A percentile compares a stretch with the other conserved stretches of the same genome.
Conservation (phyloP, 2,797 vertebrate species). For the Pseudochaenichthys georgianus region DNA sequence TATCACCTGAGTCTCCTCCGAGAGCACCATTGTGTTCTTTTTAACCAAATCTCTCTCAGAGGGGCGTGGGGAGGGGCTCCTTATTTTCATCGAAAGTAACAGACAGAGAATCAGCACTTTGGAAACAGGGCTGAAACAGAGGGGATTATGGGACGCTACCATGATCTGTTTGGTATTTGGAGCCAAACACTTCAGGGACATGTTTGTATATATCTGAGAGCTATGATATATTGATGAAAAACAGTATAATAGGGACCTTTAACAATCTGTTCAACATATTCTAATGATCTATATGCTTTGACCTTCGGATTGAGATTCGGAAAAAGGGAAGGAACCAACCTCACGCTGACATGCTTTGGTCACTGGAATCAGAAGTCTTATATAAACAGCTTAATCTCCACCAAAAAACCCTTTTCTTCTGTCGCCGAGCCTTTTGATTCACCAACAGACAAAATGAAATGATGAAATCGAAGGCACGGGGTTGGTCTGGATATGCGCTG, state of each 20-base stretch:
- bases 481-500: conserved; percentile 57
- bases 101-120: too few species aligned
- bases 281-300: neutral
- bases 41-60: too few species aligned
- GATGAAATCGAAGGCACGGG: conserved; percentile 75
- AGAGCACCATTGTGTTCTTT: too few species aligned
- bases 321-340: neutral
- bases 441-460: conserved; percentile 73
- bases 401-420: conserved; percentile 40
- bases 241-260: neutral
- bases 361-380: conserved; percentile 5
- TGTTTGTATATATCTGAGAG: too few species aligned
- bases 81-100: too few species aligned
- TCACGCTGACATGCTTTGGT: neutral
- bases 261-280: neutral
- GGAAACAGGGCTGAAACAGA: too few species aligned
- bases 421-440: conserved; percentile 59
- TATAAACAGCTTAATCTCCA: conserved; percentile 33
- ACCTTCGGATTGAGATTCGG: neutral
- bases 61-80: too few species aligned
- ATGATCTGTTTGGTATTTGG: too few species aligned
- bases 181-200: too few species aligned
- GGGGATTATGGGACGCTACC: too few species aligned
- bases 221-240: too few species aligned
- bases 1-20: too few species aligned